These are phyloP conservation scores for Drosophila asahinai DNA, from an alignment of 1,140 invertebrate genomes.

Conservation along the genomic window DNA sequence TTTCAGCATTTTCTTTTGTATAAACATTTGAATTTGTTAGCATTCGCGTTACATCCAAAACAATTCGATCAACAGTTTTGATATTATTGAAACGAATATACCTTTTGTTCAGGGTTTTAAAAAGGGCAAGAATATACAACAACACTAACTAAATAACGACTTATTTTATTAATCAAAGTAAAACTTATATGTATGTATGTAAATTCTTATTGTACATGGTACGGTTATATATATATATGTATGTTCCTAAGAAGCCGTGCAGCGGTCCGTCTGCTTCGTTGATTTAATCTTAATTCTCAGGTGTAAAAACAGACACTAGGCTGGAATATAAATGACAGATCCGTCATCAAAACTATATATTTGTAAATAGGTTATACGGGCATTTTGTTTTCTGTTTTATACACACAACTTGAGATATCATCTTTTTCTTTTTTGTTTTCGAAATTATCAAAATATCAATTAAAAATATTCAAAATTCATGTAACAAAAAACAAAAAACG, in stretches of 20 bases:
- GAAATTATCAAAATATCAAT: constrained; percentile 7
- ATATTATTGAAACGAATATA: constrained; percentile 7
- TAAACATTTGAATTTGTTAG: constrained; percentile 6
- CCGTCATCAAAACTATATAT: constrained; percentile 17
- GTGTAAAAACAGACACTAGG: constrained; percentile 18
- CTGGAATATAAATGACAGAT: constrained; percentile 15
- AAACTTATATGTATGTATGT: constrained; percentile 23
- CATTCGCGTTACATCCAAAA: neutral
- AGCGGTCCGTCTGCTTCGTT: constrained; percentile 22
- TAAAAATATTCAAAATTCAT: constrained; percentile 7
- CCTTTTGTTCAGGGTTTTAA: constrained; percentile 7
- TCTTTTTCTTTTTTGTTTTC: neutral
- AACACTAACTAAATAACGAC: constrained; percentile 2
- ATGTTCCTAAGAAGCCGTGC: constrained; percentile 22
- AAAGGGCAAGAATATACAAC: constrained; percentile 14
- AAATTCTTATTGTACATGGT: constrained; percentile 23
- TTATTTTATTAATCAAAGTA: constrained; percentile 23
- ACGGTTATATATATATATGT: constrained; percentile 23
- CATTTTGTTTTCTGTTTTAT: constrained; percentile 3
- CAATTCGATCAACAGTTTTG: neutral
- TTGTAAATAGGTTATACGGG: constrained; percentile 16
- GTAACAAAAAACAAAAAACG: neutral
- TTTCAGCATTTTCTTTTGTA: neutral
- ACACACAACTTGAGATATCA: constrained; percentile 13
- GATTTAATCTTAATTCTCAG: constrained; percentile 20